Percentiles rank a stretch among this genome's conserved stretches.
phyloP scores from a whole-genome alignment of 1,140 invertebrate species.

The Dufourea novaeangliae region DNA sequence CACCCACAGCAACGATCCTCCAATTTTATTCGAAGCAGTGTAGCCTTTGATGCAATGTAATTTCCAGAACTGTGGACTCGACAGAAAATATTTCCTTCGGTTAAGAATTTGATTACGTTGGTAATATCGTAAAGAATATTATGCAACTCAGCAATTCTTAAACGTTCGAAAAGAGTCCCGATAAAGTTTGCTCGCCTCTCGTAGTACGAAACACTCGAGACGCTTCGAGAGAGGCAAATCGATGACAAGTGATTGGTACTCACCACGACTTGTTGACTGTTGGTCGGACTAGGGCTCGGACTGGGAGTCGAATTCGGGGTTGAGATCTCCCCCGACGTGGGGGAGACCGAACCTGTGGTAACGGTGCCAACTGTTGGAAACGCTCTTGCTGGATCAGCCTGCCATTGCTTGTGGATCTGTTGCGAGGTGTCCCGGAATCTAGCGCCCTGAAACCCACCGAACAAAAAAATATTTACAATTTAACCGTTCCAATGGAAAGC shows the following conservation, averaged over 20 bases:
- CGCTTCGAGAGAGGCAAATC: not conserved
- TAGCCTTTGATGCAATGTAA: too few species aligned
- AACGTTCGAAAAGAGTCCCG: not conserved
- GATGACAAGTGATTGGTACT: constrained; percentile 51
- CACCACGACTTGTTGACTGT: constrained; percentile 75
- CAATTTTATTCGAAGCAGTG: too few species aligned
- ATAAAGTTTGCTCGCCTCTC: not conserved
- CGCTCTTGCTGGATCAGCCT: constrained; percentile 75
- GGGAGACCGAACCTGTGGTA: constrained; percentile 63
- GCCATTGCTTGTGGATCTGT: constrained; percentile 81
- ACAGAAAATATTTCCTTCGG: too few species aligned
- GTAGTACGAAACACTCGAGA: not conserved
- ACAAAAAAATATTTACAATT: not conserved
- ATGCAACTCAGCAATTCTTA: not conserved
- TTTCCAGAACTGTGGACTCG: too few species aligned
- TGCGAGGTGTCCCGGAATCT: constrained; percentile 80
- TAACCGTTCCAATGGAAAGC: too few species aligned
- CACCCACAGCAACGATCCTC: too few species aligned
- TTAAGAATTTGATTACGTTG: too few species aligned
- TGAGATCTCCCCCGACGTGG: constrained; percentile 68
- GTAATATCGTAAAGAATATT: too few species aligned
- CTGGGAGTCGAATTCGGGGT: constrained; percentile 78
- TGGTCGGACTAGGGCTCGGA: constrained; percentile 77
- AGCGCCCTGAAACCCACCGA: constrained; percentile 67
- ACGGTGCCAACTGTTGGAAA: constrained; percentile 78